Evolutionary conservation across 2,797 vertebrate species (phyloP).

Genomic region (Onychomys arenicola): DNA sequence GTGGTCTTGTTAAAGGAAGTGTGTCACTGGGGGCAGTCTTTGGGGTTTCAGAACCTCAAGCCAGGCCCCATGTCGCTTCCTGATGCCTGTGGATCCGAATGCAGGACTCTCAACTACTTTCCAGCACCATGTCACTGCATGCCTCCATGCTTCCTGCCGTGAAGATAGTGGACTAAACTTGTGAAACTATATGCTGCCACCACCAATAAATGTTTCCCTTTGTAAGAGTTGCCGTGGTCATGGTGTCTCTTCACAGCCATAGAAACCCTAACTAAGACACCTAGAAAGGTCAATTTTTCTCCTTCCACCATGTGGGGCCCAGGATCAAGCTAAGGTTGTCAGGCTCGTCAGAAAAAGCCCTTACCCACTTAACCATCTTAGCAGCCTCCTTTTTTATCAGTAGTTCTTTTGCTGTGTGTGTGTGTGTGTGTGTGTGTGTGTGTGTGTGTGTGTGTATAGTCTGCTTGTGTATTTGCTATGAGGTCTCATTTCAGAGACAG

Average conservation of each 20-base stretch:
- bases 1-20: background rate
- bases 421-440: too few relatives aligned
- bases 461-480: slow-evolving; percentile 32
- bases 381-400: slow-evolving; percentile 12
- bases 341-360: background rate
- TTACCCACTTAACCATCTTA: background rate
- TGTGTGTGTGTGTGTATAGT: background rate
- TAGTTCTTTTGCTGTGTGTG: background rate
- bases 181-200: background rate
- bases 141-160: background rate
- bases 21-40: background rate
- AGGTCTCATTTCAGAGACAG: background rate
- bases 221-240: background rate
- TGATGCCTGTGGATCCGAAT: background rate
- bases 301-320: background rate
- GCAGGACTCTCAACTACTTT: too few relatives aligned
- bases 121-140: background rate
- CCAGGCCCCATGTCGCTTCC: background rate
- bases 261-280: background rate
- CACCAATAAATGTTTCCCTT: background rate
- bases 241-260: background rate
- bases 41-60: background rate
- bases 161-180: background rate
- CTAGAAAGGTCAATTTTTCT: background rate
- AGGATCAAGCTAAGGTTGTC: background rate